Base-by-base conservation (phyloP, 2,797 vertebrate species). In the Sebastes steindachneri region DNA sequence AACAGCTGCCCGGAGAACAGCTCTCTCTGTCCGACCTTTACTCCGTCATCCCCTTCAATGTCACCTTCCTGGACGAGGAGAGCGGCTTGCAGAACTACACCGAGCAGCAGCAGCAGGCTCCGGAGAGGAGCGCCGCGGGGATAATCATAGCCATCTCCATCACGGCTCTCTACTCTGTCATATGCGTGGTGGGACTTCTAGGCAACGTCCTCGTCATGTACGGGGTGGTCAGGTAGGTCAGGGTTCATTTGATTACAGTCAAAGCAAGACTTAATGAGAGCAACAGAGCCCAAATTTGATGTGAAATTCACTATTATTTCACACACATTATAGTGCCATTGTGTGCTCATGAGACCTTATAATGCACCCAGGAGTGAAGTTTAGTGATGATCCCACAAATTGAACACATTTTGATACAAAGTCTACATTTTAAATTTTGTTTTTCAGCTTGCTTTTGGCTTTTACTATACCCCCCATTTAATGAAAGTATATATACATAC, bases 191-290 rank as follows among this genome's bases (percentile, higher is more conserved):
- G 90, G 97, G 97, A 85, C 96, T 98, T 5, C 91, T 98, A 88
- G 97, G 97, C 71, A 98, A 98, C 90, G 26, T 97, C 55, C 95
- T 97, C 29, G 97, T 97, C 76, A 97, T 97, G 97, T 97, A 97
- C 68, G 97, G 97, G 83, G 97, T 97, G 75, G 95, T 98, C 84
- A 96, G 63, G 48, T 53, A 53, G 48, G 48, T n/a, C 48, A 53
- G 48, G 19, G 19, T n/a, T 53, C n/a, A n/a, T 31, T 41, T 41
- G 37, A 41, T 41, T 41, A 41, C 12, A n/a, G 23, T 14, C 14
- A 14, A 63, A 63, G 31, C 31, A 4, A 48, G 15, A 8, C 29
- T 2, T 14, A 11, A 4, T 62, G 3, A 54, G 33, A 55, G 35
- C 21, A 37, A 4, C 25, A 31, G 3, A 31, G 33, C 26, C 9